Conservation (phyloP, 1,140 invertebrate genomes). For the Aphaenogaster floridana region DNA sequence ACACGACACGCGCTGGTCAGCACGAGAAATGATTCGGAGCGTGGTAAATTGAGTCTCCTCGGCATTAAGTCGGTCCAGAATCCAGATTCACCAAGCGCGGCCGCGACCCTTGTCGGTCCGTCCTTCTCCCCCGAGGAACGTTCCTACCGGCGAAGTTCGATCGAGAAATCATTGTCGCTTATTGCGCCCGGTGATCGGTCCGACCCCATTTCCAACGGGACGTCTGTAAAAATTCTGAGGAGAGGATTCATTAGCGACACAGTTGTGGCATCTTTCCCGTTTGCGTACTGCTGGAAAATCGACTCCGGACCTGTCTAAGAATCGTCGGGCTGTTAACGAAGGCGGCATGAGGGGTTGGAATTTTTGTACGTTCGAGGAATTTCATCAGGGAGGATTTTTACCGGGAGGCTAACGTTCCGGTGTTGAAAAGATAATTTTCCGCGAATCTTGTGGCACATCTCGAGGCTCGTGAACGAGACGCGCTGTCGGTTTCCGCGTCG, state of each 20-base stretch:
- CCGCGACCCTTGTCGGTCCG: neutral
- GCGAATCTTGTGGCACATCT: neutral
- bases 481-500: neutral
- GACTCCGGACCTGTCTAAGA: neutral
- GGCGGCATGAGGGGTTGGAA: neutral
- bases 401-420: neutral
- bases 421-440: neutral
- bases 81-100: neutral
- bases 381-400: neutral
- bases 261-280: neutral
- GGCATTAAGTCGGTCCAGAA: too few relatives aligned
- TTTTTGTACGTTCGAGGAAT: neutral
- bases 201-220: neutral
- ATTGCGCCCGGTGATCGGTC: too few relatives aligned
- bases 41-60: conserved; percentile 38
- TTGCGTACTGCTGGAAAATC: neutral
- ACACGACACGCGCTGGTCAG: conserved; percentile 9
- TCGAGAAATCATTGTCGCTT: neutral
- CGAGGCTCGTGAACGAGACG: neutral
- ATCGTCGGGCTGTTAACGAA: neutral
- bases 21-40: conserved; percentile 54
- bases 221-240: neutral
- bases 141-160: neutral
- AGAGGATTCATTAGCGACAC: neutral
- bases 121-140: neutral